Conservation (phyloP, 2,888 invertebrate species). For the Euplagia quadripunctaria region DNA sequence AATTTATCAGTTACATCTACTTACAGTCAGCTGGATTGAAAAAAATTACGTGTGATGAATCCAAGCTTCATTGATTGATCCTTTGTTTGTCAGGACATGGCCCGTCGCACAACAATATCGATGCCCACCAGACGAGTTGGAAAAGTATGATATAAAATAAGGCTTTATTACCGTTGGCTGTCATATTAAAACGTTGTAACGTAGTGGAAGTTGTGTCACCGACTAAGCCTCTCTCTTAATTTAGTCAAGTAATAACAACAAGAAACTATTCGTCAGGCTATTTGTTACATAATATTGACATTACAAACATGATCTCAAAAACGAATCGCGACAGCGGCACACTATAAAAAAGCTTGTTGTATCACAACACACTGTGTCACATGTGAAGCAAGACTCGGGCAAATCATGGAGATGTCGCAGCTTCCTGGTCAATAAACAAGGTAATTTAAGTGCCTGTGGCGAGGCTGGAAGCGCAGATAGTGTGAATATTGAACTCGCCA, state of each 20-base stretch:
- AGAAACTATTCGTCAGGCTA: background rate
- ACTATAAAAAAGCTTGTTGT: background rate
- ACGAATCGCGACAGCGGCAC: background rate
- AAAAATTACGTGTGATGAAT: too few relatives aligned
- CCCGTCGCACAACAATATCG: background rate
- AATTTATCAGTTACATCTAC: too few relatives aligned
- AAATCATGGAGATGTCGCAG: background rate
- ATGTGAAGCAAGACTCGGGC: background rate
- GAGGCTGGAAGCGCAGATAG: slow-evolving; percentile 7
- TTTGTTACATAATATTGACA: too few relatives aligned
- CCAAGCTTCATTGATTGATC: background rate
- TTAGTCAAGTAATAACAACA: too few relatives aligned
- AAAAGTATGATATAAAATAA: too few relatives aligned
- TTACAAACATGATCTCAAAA: too few relatives aligned
- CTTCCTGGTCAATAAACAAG: slow-evolving; percentile 14
- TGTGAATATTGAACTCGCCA: slow-evolving; percentile 16
- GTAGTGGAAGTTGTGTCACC: too few relatives aligned
- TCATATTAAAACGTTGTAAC: too few relatives aligned
- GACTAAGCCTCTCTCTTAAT: too few relatives aligned
- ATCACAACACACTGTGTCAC: background rate
- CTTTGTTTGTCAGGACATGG: background rate
- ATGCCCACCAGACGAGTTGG: background rate
- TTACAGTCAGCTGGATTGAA: too few relatives aligned
- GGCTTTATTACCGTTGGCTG: too few relatives aligned
- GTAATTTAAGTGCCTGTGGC: slow-evolving; percentile 4